Evolutionary conservation across 2,888 invertebrate species (phyloP).

Genomic region (Pachliopta kotzebuea): DNA sequence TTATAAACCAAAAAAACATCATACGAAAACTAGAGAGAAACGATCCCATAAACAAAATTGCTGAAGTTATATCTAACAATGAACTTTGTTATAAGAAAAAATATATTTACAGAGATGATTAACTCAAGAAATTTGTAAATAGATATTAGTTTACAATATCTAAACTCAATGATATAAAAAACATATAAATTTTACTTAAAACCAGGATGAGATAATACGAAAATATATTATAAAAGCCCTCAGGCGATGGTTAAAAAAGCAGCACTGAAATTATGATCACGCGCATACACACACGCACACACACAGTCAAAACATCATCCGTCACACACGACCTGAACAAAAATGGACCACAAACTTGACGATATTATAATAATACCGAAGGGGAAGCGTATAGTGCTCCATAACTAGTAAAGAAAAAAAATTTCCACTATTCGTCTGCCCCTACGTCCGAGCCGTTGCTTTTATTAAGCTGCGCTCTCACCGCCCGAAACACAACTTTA

Average conservation of each 20-base stretch:
- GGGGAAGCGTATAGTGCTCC: constrained; percentile 41
- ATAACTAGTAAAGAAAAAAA: constrained; percentile 44
- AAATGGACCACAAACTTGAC: constrained; percentile 63
- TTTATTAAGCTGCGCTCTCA: constrained; percentile 50
- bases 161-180: too few relatives aligned
- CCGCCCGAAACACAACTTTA: constrained; percentile 22
- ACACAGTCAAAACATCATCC: constrained; percentile 62
- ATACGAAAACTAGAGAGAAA: constrained; percentile 45
- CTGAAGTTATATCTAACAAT: too few relatives aligned
- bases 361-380: constrained; percentile 77
- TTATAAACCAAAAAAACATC: constrained; percentile 30
- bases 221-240: constrained; percentile 28
- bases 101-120: too few relatives aligned
- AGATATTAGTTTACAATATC: too few relatives aligned
- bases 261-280: constrained; percentile 33
- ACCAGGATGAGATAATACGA: constrained; percentile 14
- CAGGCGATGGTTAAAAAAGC: constrained; percentile 33
- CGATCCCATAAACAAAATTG: neutral
- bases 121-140: too few relatives aligned
- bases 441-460: constrained; percentile 64
- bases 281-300: constrained; percentile 18
- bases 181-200: neutral
- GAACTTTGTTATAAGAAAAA: too few relatives aligned
- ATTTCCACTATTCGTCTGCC: constrained; percentile 60
- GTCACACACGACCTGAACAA: constrained; percentile 63